Evolutionary conservation across 2,888 invertebrate species (phyloP).

Genomic region (Oscheius onirici): DNA sequence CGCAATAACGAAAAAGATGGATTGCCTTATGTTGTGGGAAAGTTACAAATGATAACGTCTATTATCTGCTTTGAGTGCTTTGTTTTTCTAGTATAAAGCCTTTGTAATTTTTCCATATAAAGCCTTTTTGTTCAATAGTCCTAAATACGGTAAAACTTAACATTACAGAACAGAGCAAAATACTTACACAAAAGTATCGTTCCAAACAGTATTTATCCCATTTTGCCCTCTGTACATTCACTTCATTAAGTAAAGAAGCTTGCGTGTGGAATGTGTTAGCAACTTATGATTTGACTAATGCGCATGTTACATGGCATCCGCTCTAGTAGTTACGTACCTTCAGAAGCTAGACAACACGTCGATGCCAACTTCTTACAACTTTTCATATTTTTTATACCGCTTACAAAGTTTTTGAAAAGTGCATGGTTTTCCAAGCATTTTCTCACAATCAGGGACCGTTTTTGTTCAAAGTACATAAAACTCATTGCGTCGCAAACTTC

Average conservation of each 20-base stretch:
- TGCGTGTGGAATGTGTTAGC: constrained; percentile 10
- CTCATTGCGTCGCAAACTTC: background rate
- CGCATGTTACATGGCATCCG: constrained; percentile 23
- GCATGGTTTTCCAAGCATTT: too few relatives aligned
- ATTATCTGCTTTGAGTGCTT: background rate
- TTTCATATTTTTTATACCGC: background rate
- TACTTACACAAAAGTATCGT: too few relatives aligned
- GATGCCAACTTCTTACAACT: too few relatives aligned
- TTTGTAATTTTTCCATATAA: too few relatives aligned
- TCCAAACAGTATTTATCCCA: too few relatives aligned
- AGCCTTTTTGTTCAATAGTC: too few relatives aligned
- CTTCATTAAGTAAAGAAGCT: background rate
- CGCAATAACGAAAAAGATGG: constrained; percentile 15
- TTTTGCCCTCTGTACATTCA: background rate
- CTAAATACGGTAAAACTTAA: too few relatives aligned
- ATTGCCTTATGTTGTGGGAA: background rate
- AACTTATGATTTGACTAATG: constrained; percentile 25
- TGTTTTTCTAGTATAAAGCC: background rate
- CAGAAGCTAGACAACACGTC: background rate
- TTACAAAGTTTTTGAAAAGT: too few relatives aligned
- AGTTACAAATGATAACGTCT: background rate
- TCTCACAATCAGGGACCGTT: too few relatives aligned
- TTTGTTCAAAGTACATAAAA: background rate
- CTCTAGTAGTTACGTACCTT: background rate
- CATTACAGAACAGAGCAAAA: too few relatives aligned